Conservation (phyloP, 2,888 invertebrate species). For the Noctua comes region DNA sequence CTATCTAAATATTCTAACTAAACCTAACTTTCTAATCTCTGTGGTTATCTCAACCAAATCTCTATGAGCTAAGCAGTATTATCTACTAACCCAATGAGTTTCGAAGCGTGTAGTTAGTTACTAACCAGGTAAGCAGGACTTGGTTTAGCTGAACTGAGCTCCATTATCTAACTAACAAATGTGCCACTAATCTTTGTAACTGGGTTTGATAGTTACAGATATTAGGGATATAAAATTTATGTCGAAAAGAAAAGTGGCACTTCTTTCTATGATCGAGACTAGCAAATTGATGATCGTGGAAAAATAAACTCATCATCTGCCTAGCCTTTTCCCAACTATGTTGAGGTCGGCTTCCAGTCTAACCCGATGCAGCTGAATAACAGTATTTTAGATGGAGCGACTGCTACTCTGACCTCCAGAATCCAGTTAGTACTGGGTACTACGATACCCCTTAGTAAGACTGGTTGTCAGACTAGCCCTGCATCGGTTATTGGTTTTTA, state of each 20-base stretch:
- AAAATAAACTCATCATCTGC: too few relatives aligned
- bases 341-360: too few relatives aligned
- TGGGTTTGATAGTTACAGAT: neutral
- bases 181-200: constrained; percentile 34
- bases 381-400: too few relatives aligned
- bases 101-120: constrained; percentile 17
- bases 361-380: too few relatives aligned
- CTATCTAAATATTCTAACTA: neutral
- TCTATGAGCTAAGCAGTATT: constrained; percentile 1
- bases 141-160: constrained; percentile 26
- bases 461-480: too few relatives aligned
- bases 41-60: constrained; percentile 5
- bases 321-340: too few relatives aligned
- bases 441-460: too few relatives aligned
- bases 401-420: too few relatives aligned
- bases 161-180: constrained; percentile 35
- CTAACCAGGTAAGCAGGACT: constrained; percentile 31
- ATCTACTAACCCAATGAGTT: constrained; percentile 39
- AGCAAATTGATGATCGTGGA: too few relatives aligned
- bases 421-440: too few relatives aligned
- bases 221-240: neutral
- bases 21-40: neutral
- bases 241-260: neutral
- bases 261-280: too few relatives aligned
- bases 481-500: too few relatives aligned